Evolutionary conservation across 2,797 vertebrate genomes (phyloP).

Genomic region (Taeniopygia guttata): DNA sequence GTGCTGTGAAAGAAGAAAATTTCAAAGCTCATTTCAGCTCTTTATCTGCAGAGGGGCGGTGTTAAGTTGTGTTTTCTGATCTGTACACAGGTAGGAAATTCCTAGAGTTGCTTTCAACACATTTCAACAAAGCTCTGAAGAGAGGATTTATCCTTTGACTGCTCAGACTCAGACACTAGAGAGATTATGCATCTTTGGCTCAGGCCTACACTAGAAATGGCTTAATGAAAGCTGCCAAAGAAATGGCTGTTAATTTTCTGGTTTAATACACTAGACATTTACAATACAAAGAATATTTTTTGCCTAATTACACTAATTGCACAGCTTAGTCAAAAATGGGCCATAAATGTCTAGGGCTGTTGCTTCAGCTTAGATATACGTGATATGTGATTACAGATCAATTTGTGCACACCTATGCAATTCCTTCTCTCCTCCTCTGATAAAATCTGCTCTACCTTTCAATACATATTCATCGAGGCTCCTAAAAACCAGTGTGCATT

Average conservation of each 20-base stretch:
- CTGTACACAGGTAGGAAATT: background rate
- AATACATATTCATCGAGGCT: background rate
- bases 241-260: background rate
- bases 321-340: background rate
- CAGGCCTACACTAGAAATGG: background rate
- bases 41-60: background rate
- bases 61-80: background rate
- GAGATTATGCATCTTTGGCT: background rate
- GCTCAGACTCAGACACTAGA: background rate
- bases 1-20: background rate
- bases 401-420: background rate
- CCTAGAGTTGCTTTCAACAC: background rate
- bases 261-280: constrained; percentile 1
- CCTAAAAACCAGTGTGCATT: background rate
- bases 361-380: background rate
- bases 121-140: background rate
- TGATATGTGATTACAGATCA: background rate
- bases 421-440: background rate
- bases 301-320: constrained; percentile 15
- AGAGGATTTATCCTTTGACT: background rate
- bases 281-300: constrained; percentile 8
- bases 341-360: background rate
- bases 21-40: background rate
- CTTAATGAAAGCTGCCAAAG: background rate
- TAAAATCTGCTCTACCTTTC: background rate